phyloP scores from a whole-genome alignment of 2,888 invertebrate genomes.

The Philereme transversata region DNA sequence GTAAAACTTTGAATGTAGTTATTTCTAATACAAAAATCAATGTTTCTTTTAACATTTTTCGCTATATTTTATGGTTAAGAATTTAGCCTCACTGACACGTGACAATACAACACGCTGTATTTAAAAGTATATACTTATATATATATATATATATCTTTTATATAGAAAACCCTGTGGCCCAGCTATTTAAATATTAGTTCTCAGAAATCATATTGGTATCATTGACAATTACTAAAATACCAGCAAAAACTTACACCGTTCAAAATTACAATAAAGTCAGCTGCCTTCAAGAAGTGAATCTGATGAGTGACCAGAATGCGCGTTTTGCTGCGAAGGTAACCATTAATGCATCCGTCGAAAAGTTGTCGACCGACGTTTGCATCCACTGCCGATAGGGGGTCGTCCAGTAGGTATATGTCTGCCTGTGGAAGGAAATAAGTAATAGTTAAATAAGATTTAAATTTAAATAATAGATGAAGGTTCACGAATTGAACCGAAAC shows the following conservation, averaged over 20 bases:
- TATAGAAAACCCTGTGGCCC: no score
- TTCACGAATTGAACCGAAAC: no score
- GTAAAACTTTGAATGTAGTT: no score
- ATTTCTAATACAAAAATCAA: no score
- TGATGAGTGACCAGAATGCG: conserved; percentile 94
- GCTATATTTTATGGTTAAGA: no score
- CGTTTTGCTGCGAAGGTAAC: conserved; percentile 86
- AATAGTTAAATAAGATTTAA: neutral
- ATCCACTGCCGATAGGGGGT: conserved; percentile 94
- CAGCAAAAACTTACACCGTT: conserved; percentile 56
- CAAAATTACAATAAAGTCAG: conserved; percentile 86
- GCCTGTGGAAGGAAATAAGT: conserved; percentile 68
- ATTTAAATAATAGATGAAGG: no score
- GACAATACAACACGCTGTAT: no score
- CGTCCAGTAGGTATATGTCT: conserved; percentile 92
- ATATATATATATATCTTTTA: no score
- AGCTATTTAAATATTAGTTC: no score
- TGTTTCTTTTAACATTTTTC: no score
- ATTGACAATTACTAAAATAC: neutral
- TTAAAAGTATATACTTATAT: no score
- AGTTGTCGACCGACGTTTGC: conserved; percentile 90
- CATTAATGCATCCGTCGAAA: conserved; percentile 90
- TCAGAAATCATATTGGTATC: neutral
- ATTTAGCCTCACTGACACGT: no score
- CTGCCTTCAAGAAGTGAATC: conserved; percentile 89